Base-by-base conservation (phyloP, 1,140 invertebrate species). In the Lepidurus couesii region DNA sequence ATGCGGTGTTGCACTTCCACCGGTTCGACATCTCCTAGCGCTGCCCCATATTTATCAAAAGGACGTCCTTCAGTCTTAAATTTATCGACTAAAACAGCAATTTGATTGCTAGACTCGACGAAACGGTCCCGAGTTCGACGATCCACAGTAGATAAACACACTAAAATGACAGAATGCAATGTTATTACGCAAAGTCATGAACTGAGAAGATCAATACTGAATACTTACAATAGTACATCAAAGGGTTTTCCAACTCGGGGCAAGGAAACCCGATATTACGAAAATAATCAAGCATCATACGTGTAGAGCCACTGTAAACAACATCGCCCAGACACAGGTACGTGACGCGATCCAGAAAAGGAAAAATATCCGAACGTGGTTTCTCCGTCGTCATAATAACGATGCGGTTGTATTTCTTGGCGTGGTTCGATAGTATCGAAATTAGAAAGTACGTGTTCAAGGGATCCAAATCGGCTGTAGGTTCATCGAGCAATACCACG, bases 71-170 rank as follows among this genome's bases (percentile, higher is more conserved):
- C 94, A 16, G 91, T 84, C 83, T 94, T 95, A 82, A 96, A 97
- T 83, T 95, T 94, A 78, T 97, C 94, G 0, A 97, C 95, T 1
- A 97, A 84, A 0, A 93, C 92, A 7, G 93, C 92, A 81, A 97
- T 97, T 84, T 97, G 95, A 80, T 95, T 93, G 83, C 94, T 96
- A 0, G 95, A 96, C 84, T 97, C 95, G 10, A 97, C 87, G 84
- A 96, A 96, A 13, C 94, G 87, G 84, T 97, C 95, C 42, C 94
- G 88, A 2, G 92, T 94, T 77, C 94, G 87, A 45, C 94, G 88
- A 86, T 97, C 95, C 13, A 97, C 95, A 0, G 95, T 97, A 42
- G 94, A 95, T 75, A 97, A 84, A 83, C 95, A 97, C 74, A 97
- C 92, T 86, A 80, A 1, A 76, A 47, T 73, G 11, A 79, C 21